Conservation (phyloP, 2,888 invertebrate species). For the Campopleginae sp. region DNA sequence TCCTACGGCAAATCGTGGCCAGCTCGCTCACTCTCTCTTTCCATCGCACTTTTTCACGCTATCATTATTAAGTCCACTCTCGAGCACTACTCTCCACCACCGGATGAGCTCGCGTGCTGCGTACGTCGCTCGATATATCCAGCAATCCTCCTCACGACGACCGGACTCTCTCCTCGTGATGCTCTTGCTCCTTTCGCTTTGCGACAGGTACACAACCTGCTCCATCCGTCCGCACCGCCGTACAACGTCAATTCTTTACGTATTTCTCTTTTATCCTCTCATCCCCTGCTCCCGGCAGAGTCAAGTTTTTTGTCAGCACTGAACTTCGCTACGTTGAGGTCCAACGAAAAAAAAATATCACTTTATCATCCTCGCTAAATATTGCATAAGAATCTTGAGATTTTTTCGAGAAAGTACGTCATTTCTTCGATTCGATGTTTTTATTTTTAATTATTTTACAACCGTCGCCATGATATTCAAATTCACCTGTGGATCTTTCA, state of each 20-base stretch:
- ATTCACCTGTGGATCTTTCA: not conserved
- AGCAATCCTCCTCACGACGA: constrained; percentile 34
- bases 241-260: not conserved
- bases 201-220: constrained; percentile 64
- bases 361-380: no score
- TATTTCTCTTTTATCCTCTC: not conserved
- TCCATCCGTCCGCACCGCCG: constrained; percentile 27
- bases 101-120: constrained; percentile 63
- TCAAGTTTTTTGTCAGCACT: not conserved
- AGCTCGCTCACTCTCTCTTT: constrained; percentile 56
- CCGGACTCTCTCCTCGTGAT: constrained; percentile 11
- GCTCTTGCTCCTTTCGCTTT: constrained; percentile 11
- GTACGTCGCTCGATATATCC: constrained; percentile 48
- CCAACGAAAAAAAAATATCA: no score
- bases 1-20: constrained; percentile 36
- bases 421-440: no score
- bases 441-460: not conserved
- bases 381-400: no score
- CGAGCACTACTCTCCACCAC: constrained; percentile 43
- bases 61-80: constrained; percentile 79
- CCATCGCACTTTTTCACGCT: constrained; percentile 69
- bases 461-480: not conserved
- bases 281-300: not conserved
- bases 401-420: no score
- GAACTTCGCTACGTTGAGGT: no score